These are phyloP conservation scores for Stegostoma tigrinum DNA, from an alignment of 2,113 vertebrate species.

Conservation along the genomic window DNA sequence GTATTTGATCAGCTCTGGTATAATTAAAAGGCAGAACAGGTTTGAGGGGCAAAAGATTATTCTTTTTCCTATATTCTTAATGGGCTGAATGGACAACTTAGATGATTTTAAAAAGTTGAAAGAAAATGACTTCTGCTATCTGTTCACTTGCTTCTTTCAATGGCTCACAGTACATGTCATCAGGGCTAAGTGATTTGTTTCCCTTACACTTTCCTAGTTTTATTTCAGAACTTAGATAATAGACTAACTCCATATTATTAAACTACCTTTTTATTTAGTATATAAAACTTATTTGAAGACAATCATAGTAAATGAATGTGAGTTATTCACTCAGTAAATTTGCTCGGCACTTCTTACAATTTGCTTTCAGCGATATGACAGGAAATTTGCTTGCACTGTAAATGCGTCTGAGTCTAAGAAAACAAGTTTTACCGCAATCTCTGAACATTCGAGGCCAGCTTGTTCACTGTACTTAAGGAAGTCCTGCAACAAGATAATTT, in stretches of 20 bases:
- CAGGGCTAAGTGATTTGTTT: neutral
- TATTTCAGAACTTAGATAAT: neutral
- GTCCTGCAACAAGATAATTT: slow-evolving; percentile 60
- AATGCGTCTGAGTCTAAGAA: neutral
- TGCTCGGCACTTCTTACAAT: neutral
- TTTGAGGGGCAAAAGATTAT: neutral
- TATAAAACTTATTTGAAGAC: neutral
- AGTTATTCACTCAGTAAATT: too few species aligned
- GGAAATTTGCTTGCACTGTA: neutral
- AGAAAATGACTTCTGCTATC: neutral
- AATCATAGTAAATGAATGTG: neutral
- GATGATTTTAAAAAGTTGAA: neutral
- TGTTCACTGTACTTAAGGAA: slow-evolving; percentile 87
- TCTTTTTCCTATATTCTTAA: neutral
- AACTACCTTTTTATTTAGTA: neutral
- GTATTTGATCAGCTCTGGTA: neutral
- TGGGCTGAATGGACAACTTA: neutral
- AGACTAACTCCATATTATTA: neutral
- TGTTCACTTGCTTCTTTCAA: neutral
- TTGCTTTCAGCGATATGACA: neutral
- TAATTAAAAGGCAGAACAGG: neutral
- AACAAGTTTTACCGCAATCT: slow-evolving; percentile 70
- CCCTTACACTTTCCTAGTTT: neutral
- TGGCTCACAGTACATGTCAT: neutral
- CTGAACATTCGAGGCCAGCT: slow-evolving; percentile 84